phyloP scores from a whole-genome alignment of 2,113 vertebrate species.

The Meleagris gallopavo region DNA sequence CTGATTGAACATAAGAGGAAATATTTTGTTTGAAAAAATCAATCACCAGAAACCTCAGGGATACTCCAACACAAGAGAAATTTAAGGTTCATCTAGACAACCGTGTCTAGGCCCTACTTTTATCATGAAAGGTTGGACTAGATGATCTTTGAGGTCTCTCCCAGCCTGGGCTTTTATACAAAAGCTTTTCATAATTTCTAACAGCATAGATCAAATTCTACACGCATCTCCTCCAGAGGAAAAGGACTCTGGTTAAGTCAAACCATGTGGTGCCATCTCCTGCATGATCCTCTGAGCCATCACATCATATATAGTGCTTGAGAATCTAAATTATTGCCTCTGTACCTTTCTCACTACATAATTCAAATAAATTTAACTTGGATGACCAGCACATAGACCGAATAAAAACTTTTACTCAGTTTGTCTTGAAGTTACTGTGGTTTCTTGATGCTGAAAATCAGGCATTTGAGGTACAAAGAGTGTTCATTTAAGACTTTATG shows the following conservation, averaged over 20 bases:
- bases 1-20: background rate
- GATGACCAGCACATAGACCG: background rate
- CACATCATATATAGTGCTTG: fast-evolving
- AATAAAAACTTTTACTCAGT: background rate
- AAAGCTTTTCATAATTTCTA: background rate
- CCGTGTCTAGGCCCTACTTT: background rate
- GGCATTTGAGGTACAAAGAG: background rate
- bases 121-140: background rate
- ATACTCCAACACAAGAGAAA: background rate
- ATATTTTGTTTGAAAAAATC: background rate
- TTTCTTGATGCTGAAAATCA: background rate
- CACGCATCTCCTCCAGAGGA: background rate
- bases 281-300: background rate
- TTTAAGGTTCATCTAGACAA: background rate
- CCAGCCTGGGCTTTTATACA: background rate
- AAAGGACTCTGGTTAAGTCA: background rate
- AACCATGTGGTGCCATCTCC: background rate
- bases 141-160: background rate
- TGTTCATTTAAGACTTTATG: background rate
- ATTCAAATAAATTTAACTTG: background rate
- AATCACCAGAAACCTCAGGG: background rate
- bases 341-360: background rate
- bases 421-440: background rate
- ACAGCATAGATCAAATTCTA: background rate
- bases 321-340: background rate